Conservation (phyloP, 92 coral and sea anemone species). For the Scolanthus callimorphus region DNA sequence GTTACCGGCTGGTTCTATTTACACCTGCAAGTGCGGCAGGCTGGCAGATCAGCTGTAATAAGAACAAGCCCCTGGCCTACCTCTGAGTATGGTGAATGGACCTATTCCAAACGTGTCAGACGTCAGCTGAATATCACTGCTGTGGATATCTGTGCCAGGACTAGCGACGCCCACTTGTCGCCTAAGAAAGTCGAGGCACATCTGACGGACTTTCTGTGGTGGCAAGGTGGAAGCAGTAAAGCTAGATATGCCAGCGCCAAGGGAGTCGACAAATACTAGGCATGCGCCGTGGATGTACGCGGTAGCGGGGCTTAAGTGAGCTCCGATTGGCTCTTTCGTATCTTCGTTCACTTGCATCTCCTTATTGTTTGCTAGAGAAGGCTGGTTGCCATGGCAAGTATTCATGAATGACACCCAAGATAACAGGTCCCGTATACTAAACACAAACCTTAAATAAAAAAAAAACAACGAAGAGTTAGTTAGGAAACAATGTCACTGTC, state of each 20-base stretch:
- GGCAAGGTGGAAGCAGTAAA: conserved; percentile 27
- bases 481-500: no score
- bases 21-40: no score
- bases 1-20: no score
- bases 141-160: conserved; percentile 1
- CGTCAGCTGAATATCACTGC: conserved; percentile 18
- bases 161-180: conserved; percentile 35
- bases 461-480: no score
- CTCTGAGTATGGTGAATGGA: conserved; percentile 68
- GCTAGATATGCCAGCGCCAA: conserved; percentile 70
- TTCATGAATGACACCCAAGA: conserved; percentile 96
- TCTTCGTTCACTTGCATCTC: not conserved
- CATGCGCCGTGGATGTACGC: conserved; percentile 95
- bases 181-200: conserved; percentile 60
- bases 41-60: no score
- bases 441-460: conserved; percentile 37
- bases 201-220: conserved; percentile 52
- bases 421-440: conserved; percentile 84
- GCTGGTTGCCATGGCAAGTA: conserved; percentile 43
- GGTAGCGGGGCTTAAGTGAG: conserved; percentile 47
- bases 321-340: conserved; percentile 8
- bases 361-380: not conserved
- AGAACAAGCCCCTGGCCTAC: no score
- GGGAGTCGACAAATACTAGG: conserved; percentile 89
- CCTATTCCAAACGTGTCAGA: conserved; percentile 63